phyloP scores from a whole-genome alignment of 2,113 vertebrate species.

The Leptobrachium leishanense region DNA sequence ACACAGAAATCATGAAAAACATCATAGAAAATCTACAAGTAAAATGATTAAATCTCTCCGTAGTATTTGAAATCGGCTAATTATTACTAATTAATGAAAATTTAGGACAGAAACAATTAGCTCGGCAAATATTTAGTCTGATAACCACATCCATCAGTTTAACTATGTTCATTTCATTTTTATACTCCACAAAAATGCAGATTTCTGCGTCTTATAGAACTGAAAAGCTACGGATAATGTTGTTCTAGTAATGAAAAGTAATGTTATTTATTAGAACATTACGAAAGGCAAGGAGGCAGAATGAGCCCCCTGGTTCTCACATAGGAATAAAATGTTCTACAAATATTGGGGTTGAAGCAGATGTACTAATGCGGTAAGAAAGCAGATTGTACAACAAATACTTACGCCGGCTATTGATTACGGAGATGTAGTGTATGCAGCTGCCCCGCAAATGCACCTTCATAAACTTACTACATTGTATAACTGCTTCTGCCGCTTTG shows the following conservation, averaged over 20 bases:
- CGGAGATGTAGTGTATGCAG: too few species aligned
- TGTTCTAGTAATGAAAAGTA: neutral
- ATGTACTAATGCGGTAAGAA: too few species aligned
- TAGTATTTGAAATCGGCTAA: constrained; percentile 2
- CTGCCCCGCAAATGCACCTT: too few species aligned
- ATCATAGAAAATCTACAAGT: constrained; percentile 2
- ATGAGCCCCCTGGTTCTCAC: too few species aligned
- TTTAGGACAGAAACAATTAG: neutral
- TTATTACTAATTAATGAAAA: constrained; percentile 24
- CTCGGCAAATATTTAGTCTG: constrained; percentile 3
- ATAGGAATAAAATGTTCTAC: too few species aligned
- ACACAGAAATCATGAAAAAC: neutral
- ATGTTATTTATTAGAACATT: neutral
- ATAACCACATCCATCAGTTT: constrained; percentile 1
- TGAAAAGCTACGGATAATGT: neutral
- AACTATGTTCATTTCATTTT: neutral
- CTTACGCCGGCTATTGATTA: too few species aligned
- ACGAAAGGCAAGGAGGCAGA: neutral
- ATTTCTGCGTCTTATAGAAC: neutral
- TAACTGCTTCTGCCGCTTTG: too few species aligned
- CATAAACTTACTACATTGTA: too few species aligned
- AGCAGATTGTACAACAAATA: too few species aligned
- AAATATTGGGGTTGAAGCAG: too few species aligned
- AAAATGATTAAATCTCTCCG: neutral
- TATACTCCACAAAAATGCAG: constrained; percentile 7